phyloP scores from a whole-genome alignment of 2,797 vertebrate genomes.

The Paguma larvata region DNA sequence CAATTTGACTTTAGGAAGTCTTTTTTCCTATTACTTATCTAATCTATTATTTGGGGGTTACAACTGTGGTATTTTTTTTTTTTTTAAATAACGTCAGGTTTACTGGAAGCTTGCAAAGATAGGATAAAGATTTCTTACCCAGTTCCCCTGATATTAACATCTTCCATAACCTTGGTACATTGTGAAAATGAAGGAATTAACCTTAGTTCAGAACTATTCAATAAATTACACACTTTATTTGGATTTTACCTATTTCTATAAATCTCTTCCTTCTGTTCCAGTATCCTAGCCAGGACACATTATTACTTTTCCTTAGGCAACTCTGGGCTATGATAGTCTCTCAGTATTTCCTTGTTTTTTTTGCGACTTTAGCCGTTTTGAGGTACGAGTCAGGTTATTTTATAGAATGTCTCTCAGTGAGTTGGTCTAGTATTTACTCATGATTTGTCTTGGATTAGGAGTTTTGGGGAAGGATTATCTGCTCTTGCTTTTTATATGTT shows the following conservation, averaged over 20 bases:
- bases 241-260: not conserved
- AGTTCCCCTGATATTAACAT: not conserved
- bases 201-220: not conserved
- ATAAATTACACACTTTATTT: not conserved
- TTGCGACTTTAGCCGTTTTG: not conserved
- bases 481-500: not conserved
- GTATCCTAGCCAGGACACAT: not conserved
- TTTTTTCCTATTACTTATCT: not conserved
- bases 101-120: conserved; percentile 16
- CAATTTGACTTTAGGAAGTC: not conserved
- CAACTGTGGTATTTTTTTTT: not conserved
- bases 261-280: not conserved
- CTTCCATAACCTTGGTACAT: not conserved
- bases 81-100: not conserved
- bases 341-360: not conserved
- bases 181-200: not conserved
- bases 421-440: conserved; percentile 8
- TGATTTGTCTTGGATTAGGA: not conserved
- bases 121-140: not conserved
- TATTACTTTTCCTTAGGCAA: not conserved
- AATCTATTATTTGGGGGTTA: not conserved
- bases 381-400: not conserved
- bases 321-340: not conserved
- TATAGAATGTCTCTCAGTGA: not conserved
- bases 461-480: not conserved